A percentile compares a stretch with the other conserved stretches of the same genome.
Evolutionary conservation across 2,797 vertebrate genomes (phyloP).

Genomic region (Chaenodraco wilsoni): DNA sequence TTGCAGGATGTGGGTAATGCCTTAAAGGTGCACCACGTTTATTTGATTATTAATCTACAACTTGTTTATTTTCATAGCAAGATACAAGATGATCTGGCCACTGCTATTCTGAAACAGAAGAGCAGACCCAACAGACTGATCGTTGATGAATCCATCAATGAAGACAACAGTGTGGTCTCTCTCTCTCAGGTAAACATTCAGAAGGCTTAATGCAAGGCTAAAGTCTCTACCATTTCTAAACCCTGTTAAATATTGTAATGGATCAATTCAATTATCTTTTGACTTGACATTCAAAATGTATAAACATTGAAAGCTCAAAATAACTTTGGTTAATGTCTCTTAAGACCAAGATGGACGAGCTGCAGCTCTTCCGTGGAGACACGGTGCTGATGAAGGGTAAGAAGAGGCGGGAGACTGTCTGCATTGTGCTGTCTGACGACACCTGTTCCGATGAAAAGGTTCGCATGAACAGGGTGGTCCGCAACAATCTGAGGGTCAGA

Average conservation of each 20-base stretch:
- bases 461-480: slow-evolving; percentile 99
- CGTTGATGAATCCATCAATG: slow-evolving; percentile 99
- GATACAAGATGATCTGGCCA: slow-evolving; percentile 98
- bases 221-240: neutral
- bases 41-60: neutral
- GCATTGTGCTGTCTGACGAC: slow-evolving; percentile 97
- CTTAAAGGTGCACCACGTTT: neutral
- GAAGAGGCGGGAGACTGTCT: slow-evolving; percentile 97
- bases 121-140: slow-evolving; percentile 97
- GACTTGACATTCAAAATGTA: neutral
- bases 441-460: slow-evolving; percentile 99
- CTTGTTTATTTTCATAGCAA: slow-evolving; percentile 56
- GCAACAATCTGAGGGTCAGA: slow-evolving; percentile 96
- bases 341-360: slow-evolving; percentile 98
- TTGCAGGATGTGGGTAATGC: neutral
- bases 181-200: slow-evolving; percentile 89
- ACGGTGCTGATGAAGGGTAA: slow-evolving; percentile 99
- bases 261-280: neutral
- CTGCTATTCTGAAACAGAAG: slow-evolving; percentile 99
- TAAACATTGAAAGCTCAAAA: neutral
- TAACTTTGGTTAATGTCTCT: slow-evolving; percentile 19
- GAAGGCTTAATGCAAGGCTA: neutral
- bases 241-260: neutral
- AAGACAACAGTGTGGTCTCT: slow-evolving; percentile 98
- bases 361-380: slow-evolving; percentile 98